These are phyloP conservation scores for Pseudococcus longispinus DNA, from an alignment of 2,888 invertebrate species.

Conservation along the genomic window DNA sequence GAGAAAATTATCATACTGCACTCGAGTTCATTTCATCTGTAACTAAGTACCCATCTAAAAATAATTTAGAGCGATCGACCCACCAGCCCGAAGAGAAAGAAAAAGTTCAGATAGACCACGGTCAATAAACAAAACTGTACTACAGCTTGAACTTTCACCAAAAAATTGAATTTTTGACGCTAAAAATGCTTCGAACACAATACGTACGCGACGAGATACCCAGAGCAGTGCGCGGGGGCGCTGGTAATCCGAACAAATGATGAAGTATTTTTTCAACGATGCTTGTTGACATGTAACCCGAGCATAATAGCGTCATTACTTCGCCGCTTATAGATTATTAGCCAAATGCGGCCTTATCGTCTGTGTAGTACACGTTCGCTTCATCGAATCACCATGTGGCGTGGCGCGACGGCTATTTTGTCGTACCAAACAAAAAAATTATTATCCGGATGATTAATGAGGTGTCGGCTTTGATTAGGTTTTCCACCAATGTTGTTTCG, in stretches of 20 bases:
- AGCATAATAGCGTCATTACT: not conserved
- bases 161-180: no score
- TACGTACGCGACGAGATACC: not conserved
- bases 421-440: not conserved
- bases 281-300: conserved; percentile 28
- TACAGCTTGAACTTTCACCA: no score
- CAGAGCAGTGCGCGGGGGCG: not conserved
- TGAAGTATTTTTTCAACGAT: conserved; percentile 15
- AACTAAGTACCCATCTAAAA: no score
- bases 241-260: not conserved
- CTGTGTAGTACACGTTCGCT: not conserved
- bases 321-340: not conserved
- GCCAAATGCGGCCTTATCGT: not conserved
- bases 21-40: no score
- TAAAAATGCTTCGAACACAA: not conserved
- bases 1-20: no score
- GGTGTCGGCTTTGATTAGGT: not conserved
- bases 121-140: no score
- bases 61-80: no score
- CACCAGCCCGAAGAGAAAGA: no score
- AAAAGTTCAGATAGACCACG: no score
- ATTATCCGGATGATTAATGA: conserved; percentile 2
- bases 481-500: not conserved
- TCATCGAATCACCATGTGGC: not conserved
- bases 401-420: not conserved